Conservation (phyloP, 2,113 vertebrate genomes). For the Sylvia atricapilla region DNA sequence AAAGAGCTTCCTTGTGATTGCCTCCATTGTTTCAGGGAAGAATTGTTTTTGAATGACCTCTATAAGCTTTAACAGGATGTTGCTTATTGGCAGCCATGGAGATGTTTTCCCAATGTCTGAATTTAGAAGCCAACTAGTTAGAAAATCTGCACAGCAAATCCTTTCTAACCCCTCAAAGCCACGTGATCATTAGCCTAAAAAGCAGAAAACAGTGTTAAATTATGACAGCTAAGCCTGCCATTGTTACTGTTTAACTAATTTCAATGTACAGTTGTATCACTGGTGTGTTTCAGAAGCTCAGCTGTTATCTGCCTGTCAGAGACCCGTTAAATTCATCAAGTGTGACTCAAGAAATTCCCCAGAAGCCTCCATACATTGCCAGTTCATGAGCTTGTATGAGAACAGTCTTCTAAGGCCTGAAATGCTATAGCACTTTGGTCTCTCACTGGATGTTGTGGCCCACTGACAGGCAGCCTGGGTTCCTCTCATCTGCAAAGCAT, state of each 20-base stretch:
- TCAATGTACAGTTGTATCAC: not conserved
- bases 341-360: not conserved
- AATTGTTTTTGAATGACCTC: conserved; percentile 5
- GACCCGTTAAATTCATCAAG: not conserved
- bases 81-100: not conserved
- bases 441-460: accelerated
- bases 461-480: not conserved
- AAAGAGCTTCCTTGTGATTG: conserved; percentile 29
- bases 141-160: not conserved
- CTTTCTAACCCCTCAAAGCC: not conserved
- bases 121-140: not conserved
- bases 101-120: not conserved
- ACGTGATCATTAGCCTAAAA: not conserved
- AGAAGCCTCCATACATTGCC: not conserved
- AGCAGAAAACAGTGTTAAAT: not conserved
- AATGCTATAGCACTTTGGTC: accelerated
- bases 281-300: not conserved
- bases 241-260: not conserved
- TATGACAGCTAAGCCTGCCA: not conserved
- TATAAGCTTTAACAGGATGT: not conserved
- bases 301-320: not conserved
- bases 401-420: not conserved
- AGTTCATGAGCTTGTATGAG: not conserved
- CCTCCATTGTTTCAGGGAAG: conserved; percentile 38
- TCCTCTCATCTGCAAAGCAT: not conserved